Evolutionary conservation across 1,140 invertebrate genomes (phyloP).

Genomic region (Leptinotarsa texana): DNA sequence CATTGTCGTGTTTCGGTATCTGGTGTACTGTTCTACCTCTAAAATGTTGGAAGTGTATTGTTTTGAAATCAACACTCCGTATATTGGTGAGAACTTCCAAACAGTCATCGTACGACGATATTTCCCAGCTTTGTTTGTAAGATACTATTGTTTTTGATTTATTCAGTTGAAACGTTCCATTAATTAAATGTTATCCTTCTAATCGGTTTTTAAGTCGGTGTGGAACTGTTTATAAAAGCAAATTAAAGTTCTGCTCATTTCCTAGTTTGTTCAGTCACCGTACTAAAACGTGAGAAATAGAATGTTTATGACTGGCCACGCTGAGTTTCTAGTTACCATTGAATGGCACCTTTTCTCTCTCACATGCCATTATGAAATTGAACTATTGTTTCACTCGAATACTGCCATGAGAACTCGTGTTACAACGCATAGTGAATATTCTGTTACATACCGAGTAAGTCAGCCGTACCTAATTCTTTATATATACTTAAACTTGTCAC

Average conservation of each 20-base stretch:
- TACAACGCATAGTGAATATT: background rate
- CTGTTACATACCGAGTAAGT: background rate
- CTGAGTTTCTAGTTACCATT: slow-evolving; percentile 3
- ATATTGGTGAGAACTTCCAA: no score
- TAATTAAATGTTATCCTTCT: no score
- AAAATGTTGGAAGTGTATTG: no score
- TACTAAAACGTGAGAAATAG: slow-evolving; percentile 2
- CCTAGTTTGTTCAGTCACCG: slow-evolving; percentile 7
- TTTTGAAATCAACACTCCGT: no score
- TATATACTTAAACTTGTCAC: background rate
- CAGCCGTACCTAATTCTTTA: background rate
- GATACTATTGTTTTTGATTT: no score
- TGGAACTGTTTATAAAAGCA: background rate
- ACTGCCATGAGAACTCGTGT: background rate
- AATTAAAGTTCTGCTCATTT: background rate
- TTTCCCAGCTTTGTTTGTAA: no score
- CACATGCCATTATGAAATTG: background rate
- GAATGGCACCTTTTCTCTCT: background rate
- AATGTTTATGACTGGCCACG: background rate
- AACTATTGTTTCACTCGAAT: background rate
- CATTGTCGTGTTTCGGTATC: no score
- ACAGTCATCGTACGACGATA: no score
- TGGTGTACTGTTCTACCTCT: no score
- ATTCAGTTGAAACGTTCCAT: no score
- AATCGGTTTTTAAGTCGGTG: no score